These are phyloP conservation scores for Podilymbus podiceps DNA, from an alignment of 2,113 vertebrate species.

Conservation along the genomic window DNA sequence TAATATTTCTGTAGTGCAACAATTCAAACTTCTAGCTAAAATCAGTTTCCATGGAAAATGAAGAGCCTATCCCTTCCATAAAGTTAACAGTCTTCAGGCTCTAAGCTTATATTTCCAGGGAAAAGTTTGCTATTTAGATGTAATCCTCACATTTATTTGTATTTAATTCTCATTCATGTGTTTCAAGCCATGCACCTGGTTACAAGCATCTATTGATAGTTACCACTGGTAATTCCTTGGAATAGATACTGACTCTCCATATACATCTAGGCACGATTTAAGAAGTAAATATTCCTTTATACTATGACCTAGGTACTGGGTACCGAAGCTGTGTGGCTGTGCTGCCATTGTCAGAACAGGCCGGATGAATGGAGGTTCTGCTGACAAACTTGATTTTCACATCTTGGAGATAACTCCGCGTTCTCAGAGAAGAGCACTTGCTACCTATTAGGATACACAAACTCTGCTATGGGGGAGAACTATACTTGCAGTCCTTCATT, in stretches of 20 bases:
- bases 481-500: background rate
- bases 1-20: background rate
- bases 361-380: background rate
- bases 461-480: background rate
- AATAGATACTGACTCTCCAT: background rate
- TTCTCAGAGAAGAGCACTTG: background rate
- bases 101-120: background rate
- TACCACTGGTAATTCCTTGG: background rate
- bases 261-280: background rate
- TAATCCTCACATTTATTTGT: background rate
- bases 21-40: background rate
- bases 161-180: background rate
- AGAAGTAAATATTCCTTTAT: background rate
- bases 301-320: background rate
- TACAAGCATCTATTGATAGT: background rate
- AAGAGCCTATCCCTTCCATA: background rate
- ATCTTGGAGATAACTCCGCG: fast-evolving
- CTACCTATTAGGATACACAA: background rate
- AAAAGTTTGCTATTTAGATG: background rate
- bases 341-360: too few relatives aligned
- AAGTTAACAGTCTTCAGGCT: background rate
- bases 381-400: background rate
- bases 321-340: background rate
- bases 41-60: background rate
- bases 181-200: background rate